Conservation (phyloP, 2,113 vertebrate species). For the Pimephales promelas region DNA sequence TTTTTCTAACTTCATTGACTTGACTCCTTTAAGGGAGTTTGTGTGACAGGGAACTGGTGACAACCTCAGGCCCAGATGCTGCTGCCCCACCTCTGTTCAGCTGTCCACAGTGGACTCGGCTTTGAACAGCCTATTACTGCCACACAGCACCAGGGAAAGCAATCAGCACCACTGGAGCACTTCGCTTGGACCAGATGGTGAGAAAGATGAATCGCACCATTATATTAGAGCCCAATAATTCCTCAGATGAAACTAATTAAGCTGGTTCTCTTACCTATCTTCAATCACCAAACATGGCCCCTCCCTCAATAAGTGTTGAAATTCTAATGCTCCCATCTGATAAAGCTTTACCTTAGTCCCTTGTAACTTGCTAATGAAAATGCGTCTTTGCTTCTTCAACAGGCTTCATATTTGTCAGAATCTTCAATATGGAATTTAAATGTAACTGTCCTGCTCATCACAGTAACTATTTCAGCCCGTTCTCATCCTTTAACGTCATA, state of each 20-base stretch:
- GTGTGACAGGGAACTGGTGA: constrained; percentile 75
- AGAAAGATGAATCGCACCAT: constrained; percentile 80
- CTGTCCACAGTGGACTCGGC: constrained; percentile 73
- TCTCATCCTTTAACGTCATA: no score
- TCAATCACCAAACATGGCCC: constrained; percentile 50
- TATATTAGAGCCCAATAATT: constrained; percentile 80
- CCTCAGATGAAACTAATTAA: constrained; percentile 81
- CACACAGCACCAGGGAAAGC: constrained; percentile 75
- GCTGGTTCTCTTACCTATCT: constrained; percentile 56
- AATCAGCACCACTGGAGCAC: constrained; percentile 75
- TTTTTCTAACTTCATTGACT: no score
- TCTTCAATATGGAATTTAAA: constrained; percentile 8
- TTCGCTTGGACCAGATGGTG: constrained; percentile 76
- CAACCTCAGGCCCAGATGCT: constrained; percentile 72
- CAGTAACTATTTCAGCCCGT: no score
- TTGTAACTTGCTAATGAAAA: constrained; percentile 57
- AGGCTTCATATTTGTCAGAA: constrained; percentile 58
- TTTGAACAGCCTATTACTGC: constrained; percentile 80
- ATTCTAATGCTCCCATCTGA: constrained; percentile 11
- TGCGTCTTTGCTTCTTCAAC: constrained; percentile 48
- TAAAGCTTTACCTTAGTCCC: constrained; percentile 42
- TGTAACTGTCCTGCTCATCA: no score
- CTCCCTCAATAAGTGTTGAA: constrained; percentile 36
- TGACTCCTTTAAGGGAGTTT: constrained; percentile 29
- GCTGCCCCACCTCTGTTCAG: constrained; percentile 76